Evolutionary conservation across 2,888 invertebrate species (phyloP).

Genomic region (Zele albiditarsus): DNA sequence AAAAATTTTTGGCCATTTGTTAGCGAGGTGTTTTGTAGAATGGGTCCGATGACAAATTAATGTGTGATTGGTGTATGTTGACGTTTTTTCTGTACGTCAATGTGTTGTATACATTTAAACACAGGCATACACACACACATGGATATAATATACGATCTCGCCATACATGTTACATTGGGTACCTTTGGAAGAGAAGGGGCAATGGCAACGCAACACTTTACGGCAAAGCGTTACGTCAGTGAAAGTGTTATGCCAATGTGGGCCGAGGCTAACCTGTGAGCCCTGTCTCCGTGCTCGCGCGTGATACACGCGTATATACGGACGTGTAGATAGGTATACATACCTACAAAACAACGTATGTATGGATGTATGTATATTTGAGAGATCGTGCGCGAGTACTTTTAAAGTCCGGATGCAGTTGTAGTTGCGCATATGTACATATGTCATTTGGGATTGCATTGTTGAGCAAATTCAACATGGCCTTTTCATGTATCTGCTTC

Average conservation of each 20-base stretch:
- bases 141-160: constrained; percentile 1
- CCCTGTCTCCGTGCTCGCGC: constrained; percentile 65
- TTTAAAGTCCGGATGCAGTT: constrained; percentile 9
- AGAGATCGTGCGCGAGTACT: neutral
- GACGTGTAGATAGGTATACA: constrained; percentile 14
- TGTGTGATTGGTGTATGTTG: no score
- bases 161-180: constrained; percentile 21
- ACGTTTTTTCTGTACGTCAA: no score
- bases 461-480: neutral
- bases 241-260: constrained; percentile 73
- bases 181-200: constrained; percentile 18
- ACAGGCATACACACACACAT: neutral
- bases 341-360: constrained; percentile 20
- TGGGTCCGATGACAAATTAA: no score
- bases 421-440: neutral
- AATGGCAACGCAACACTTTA: constrained; percentile 70
- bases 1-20: neutral
- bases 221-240: constrained; percentile 73
- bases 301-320: constrained; percentile 36
- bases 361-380: constrained; percentile 14
- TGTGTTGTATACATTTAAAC: neutral
- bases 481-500: constrained; percentile 6
- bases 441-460: constrained; percentile 1
- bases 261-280: constrained; percentile 73
- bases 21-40: no score